These are phyloP conservation scores for Nymphalis io DNA, from an alignment of 1,140 invertebrate species.

Conservation along the genomic window DNA sequence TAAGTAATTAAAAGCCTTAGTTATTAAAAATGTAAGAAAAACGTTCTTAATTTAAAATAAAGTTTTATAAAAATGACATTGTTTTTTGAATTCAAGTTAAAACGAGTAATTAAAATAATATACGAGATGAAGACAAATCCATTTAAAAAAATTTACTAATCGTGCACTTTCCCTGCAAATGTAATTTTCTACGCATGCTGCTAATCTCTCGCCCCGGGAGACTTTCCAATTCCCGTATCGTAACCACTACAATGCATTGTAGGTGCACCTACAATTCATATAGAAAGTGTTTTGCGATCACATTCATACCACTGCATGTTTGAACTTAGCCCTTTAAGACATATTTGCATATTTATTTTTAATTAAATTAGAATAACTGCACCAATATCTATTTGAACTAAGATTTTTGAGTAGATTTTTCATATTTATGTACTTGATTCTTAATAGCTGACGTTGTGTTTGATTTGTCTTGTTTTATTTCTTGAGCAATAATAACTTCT, in stretches of 20 bases:
- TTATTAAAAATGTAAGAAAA: too few species aligned
- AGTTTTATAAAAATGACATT: too few species aligned
- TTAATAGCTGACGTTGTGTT: too few species aligned
- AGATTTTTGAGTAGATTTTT: not conserved
- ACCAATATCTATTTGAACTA: not conserved
- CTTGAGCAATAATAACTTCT: too few species aligned
- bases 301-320: slow-evolving; percentile 36
- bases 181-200: slow-evolving; percentile 32
- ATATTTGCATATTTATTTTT: slow-evolving; percentile 5
- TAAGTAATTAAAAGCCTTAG: too few species aligned
- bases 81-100: too few species aligned
- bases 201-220: slow-evolving; percentile 46
- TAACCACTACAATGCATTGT: slow-evolving; percentile 71
- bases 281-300: slow-evolving; percentile 66
- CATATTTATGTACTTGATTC: too few species aligned
- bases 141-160: not conserved
- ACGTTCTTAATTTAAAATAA: too few species aligned
- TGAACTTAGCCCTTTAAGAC: slow-evolving; percentile 33
- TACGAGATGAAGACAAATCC: too few species aligned
- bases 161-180: slow-evolving; percentile 6
- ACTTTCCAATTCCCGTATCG: slow-evolving; percentile 65
- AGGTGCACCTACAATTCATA: slow-evolving; percentile 74
- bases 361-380: not conserved
- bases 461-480: too few species aligned
- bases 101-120: too few species aligned